Evolutionary conservation across 2,888 invertebrate species (phyloP).

Genomic region (Calameuta pallipes): DNA sequence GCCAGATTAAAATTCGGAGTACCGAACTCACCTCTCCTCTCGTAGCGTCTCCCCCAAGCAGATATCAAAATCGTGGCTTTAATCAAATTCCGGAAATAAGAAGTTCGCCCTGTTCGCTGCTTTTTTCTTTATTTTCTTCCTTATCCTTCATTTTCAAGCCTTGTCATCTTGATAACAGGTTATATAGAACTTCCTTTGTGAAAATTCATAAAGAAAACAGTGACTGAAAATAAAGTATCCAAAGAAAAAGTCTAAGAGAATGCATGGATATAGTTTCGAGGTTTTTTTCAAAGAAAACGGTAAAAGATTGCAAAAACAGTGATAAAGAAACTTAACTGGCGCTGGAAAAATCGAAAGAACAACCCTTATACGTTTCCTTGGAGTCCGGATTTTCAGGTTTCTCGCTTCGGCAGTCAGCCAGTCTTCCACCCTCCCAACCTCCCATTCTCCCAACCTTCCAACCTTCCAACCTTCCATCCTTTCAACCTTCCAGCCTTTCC

Average conservation of each 20-base stretch:
- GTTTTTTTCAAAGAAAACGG: slow-evolving; percentile 7
- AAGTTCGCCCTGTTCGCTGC: too few species aligned
- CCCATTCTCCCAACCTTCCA: not conserved
- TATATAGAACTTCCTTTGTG: too few species aligned
- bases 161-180: too few species aligned
- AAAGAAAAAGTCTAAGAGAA: too few species aligned
- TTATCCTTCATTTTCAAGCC: too few species aligned
- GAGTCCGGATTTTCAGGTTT: slow-evolving; percentile 16
- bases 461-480: slow-evolving; percentile 19
- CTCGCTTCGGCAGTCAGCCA: slow-evolving; percentile 36
- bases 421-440: slow-evolving; percentile 21
- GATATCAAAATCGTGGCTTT: too few species aligned
- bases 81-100: too few species aligned
- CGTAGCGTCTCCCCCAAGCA: not conserved
- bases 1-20: slow-evolving; percentile 30
- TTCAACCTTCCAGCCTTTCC: slow-evolving; percentile 11
- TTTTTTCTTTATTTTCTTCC: too few species aligned
- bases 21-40: not conserved
- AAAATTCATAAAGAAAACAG: too few species aligned
- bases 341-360: slow-evolving; percentile 9
- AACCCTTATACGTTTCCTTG: slow-evolving; percentile 3
- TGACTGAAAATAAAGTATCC: too few species aligned
- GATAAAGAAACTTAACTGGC: slow-evolving; percentile 6
- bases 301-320: slow-evolving; percentile 11
- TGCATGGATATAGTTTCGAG: slow-evolving; percentile 5